Base-by-base conservation (phyloP, 1,140 invertebrate species). In the Brachystomella parvula region DNA sequence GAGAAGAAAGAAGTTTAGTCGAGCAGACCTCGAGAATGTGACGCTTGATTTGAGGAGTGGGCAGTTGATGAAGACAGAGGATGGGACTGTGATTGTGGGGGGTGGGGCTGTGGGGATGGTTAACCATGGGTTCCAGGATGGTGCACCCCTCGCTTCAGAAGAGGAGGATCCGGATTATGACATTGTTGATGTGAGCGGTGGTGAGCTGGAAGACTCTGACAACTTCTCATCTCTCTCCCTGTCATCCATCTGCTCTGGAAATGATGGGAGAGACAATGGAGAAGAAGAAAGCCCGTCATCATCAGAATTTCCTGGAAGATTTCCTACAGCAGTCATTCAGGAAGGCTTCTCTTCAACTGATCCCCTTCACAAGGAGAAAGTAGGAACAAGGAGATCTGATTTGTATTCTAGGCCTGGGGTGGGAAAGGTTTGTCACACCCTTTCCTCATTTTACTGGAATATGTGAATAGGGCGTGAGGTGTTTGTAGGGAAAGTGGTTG, bases 41-140 rank as follows among this genome's bases (percentile, higher is more conserved):
- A 70, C 68, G 24, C 56, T 72, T 17, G 71, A 72, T 60, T 64
- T 72, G 60, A 24, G 35, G 3, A 72, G 66, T 72, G 71, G 71
- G 1, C 53, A 72, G 47, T 47, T 72, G 33, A 53, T 32, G 32
- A 66, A 61, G 17, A 69, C 71, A 2, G 24, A 31, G 26, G 68
- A 70, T 68, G 71, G 71, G 47, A 70, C 68, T 17, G 30, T 72
- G 3, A 67, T 72, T 29, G 68, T 49, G 17, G 29, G 53, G 26
- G 53, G 35, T 33, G 64, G 49, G 26, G 44, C 39, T n/a, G 32
- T 61, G 47, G 49, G 53, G 31, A 47, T 59, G 35, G 33, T 59
- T 1, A 35, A 28, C n/a, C 30, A 30, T 61, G 44, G 28, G 31
- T 31, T 35, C 32, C 15, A 32, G 6, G 17, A 28, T 17, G 58